A percentile compares a stretch with the other conserved stretches of the same genome.
phyloP scores from a whole-genome alignment of 1,140 invertebrate genomes.

The Cotesia chilonis region DNA sequence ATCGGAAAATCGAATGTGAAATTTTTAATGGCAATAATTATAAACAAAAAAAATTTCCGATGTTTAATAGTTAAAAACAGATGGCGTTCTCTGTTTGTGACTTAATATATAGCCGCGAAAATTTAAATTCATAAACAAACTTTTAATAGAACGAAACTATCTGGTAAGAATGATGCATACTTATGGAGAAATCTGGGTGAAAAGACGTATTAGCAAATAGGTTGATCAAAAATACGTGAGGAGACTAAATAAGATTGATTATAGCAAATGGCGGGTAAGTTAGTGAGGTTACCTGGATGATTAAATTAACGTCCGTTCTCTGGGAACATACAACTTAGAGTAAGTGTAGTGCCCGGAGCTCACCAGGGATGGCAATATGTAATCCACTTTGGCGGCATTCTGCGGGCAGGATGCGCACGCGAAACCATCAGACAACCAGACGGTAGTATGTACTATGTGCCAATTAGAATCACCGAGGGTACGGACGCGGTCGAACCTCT shows the following conservation, averaged over 20 bases:
- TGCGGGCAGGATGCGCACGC: constrained; percentile 31
- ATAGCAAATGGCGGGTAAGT: background rate
- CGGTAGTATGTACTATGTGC: constrained; percentile 44
- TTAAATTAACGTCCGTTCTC: constrained; percentile 11
- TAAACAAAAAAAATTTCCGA: too few relatives aligned
- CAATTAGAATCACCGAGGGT: constrained; percentile 33
- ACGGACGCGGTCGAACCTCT: constrained; percentile 23
- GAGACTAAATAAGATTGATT: constrained; percentile 6
- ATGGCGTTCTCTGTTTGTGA: too few relatives aligned
- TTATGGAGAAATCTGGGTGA: too few relatives aligned
- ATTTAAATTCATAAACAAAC: too few relatives aligned
- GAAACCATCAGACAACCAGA: constrained; percentile 39
- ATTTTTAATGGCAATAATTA: too few relatives aligned
- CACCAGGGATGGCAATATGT: constrained; percentile 42
- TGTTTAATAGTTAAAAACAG: too few relatives aligned
- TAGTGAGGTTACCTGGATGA: background rate
- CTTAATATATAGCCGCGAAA: too few relatives aligned
- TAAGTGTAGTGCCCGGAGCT: constrained; percentile 18
- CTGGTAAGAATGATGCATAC: too few relatives aligned
- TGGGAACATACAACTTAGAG: constrained; percentile 1
- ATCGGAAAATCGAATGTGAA: too few relatives aligned
- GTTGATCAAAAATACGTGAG: background rate
- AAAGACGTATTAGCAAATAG: too few relatives aligned
- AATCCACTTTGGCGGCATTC: constrained; percentile 50
- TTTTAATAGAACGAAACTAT: too few relatives aligned